Base-by-base conservation (phyloP, 1,140 invertebrate genomes). In the Ladona fulva region DNA sequence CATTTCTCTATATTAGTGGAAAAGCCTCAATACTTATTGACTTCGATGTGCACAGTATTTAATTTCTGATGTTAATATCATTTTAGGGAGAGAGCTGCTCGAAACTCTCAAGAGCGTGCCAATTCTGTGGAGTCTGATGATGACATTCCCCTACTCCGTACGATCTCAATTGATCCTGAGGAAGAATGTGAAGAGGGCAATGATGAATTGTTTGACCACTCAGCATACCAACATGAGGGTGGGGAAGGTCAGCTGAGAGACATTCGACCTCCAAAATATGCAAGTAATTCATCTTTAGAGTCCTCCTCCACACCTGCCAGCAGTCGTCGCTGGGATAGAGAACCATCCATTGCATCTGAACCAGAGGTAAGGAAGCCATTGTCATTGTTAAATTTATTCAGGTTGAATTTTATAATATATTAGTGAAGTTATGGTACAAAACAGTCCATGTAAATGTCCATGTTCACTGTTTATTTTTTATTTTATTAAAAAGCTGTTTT, bases 71-170 rank as follows among this genome's bases (percentile, higher is more conserved):
- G 1, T 37, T 1, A 37, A 1, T 37, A 1, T 37, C 29, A 5
- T 37, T 24, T 24, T 10, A 80, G 79, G 76, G 78, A 80, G 16
- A 77, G 66, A 24, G 78, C 82, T 77, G 81, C 80, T 24, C n/a
- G 14, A 22, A 66, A 66, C n/a, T 81, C 83, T 44, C 81, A 80
- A 78, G 81, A 80, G 25, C 82, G 84, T 77, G 83, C 83, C 78
- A 84, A 84, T 79, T 85, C 85, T 75, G 84, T 80, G 22, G 82
- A 84, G 77, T 81, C 85, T 42, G 85, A 87, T 78, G 85, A 87
- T 77, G 84, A 83, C 25, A 81, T 83, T 52, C 82, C 83, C 12
- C 79, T 84, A 77, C 80, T 81, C 77, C 82, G 82, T 81, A 83
- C 83, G 3, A 82, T 84, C 29, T 85, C 85, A 0, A 82, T 82